These are phyloP conservation scores for Polypterus senegalus DNA, from an alignment of 2,113 vertebrate species.

Conservation along the genomic window DNA sequence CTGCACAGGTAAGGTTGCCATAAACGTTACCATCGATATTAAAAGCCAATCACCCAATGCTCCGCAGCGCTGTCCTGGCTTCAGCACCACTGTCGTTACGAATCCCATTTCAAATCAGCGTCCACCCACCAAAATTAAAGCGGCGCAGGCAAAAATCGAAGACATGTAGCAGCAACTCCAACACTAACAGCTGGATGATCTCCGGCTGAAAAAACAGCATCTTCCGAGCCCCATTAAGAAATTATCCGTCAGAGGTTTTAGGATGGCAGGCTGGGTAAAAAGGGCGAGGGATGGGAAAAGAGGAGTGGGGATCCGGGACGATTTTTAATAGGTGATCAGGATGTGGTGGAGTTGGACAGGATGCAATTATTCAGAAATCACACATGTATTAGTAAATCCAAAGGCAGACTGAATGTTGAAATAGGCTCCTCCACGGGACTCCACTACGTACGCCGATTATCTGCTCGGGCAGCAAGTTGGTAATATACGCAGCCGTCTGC, in stretches of 20 bases:
- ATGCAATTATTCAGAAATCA: constrained; percentile 7
- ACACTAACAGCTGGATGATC: constrained; percentile 35
- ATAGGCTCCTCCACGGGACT: constrained; percentile 23
- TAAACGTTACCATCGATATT: constrained; percentile 50
- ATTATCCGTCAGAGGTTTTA: constrained; percentile 34
- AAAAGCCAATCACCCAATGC: constrained; percentile 47
- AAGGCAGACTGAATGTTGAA: constrained; percentile 12
- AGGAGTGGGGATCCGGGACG: constrained; percentile 24
- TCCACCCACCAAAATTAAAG: constrained; percentile 29
- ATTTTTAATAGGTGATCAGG: constrained; percentile 19
- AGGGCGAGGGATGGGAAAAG: constrained; percentile 23
- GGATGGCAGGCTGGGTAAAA: constrained; percentile 4
- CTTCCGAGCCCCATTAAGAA: constrained; percentile 52
- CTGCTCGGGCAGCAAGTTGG: constrained; percentile 25
- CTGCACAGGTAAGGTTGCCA: constrained; percentile 63
- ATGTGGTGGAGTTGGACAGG: constrained; percentile 27
- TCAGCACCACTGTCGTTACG: constrained; percentile 28
- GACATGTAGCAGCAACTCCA: constrained; percentile 37
- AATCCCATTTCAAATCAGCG: constrained; percentile 46
- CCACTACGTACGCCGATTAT: not conserved
- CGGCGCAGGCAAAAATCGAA: constrained; percentile 29
- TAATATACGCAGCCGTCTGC: constrained; percentile 11
- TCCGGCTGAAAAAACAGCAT: constrained; percentile 42
- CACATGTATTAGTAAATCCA: constrained; percentile 24
- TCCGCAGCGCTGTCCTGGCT: constrained; percentile 41